These are phyloP conservation scores for Ephestia elutella DNA, from an alignment of 1,140 invertebrate species.

Conservation along the genomic window DNA sequence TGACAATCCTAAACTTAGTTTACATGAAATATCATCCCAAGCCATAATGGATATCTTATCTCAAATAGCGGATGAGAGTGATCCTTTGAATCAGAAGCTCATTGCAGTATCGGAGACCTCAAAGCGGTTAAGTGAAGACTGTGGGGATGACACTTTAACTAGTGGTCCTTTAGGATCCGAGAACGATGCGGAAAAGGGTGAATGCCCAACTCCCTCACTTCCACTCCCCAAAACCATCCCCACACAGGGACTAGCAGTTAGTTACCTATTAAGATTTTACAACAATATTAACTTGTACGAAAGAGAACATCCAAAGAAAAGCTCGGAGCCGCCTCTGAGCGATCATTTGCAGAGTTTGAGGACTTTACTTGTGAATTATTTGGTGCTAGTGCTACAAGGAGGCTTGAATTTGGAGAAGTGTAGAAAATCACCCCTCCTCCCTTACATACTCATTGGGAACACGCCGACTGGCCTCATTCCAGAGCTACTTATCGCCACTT, in stretches of 20 bases:
- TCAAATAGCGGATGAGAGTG: constrained; percentile 76
- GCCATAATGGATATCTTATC: constrained; percentile 81
- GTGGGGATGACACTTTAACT: constrained; percentile 50
- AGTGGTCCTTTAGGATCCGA: constrained; percentile 49
- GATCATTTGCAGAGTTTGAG: constrained; percentile 63
- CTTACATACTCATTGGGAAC: constrained; percentile 60
- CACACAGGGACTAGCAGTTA: constrained; percentile 70
- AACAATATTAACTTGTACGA: constrained; percentile 81
- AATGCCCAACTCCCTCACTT: constrained; percentile 53
- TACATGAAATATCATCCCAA: constrained; percentile 76
- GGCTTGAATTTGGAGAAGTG: constrained; percentile 53
- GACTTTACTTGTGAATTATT: constrained; percentile 60
- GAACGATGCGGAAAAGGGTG: constrained; percentile 45
- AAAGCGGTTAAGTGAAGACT: constrained; percentile 56
- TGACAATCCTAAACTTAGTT: constrained; percentile 63
- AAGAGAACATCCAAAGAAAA: constrained; percentile 82
- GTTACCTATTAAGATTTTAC: constrained; percentile 80
- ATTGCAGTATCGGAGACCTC: constrained; percentile 67
- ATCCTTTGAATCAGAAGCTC: constrained; percentile 77
- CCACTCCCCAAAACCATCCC: constrained; percentile 55
- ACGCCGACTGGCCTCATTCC: constrained; percentile 62
- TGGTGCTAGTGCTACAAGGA: constrained; percentile 62
- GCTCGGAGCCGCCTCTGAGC: constrained; percentile 73
- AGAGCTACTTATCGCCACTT: constrained; percentile 59
- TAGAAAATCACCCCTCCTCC: constrained; percentile 58